Evolutionary conservation across 2,797 vertebrate genomes (phyloP).

Genomic region (Enoplosus armatus): DNA sequence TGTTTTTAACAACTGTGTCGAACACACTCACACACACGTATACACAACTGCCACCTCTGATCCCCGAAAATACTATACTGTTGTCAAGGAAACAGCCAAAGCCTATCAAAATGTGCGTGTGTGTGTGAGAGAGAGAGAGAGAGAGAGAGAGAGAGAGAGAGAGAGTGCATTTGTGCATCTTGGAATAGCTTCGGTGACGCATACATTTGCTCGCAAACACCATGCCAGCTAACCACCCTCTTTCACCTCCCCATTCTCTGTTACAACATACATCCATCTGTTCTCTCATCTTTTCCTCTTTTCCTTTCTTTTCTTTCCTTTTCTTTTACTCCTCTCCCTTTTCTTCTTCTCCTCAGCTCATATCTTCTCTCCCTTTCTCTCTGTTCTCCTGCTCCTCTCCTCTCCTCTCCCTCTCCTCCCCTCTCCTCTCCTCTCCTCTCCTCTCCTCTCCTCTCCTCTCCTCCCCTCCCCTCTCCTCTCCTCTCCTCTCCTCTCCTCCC

Average conservation of each 20-base stretch:
- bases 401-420: not conserved
- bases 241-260: constrained; percentile 76
- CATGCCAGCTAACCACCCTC: constrained; percentile 70
- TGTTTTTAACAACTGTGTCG: constrained; percentile 40
- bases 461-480: not conserved
- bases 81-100: constrained; percentile 79
- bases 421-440: constrained; percentile 9
- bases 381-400: too few species aligned
- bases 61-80: constrained; percentile 70
- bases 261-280: constrained; percentile 81
- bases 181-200: constrained; percentile 82
- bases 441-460: not conserved
- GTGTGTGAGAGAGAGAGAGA: constrained; percentile 3
- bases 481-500: not conserved
- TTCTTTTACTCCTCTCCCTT: not conserved
- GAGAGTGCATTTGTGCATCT: constrained; percentile 68
- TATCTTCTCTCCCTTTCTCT: constrained; percentile 1
- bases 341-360: constrained; percentile 16
- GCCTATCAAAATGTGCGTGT: constrained; percentile 50
- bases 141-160: constrained; percentile 1
- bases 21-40: not conserved
- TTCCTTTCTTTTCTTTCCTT: not conserved
- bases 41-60: constrained; percentile 59
- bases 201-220: constrained; percentile 72
- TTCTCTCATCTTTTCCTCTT: constrained; percentile 54